Base-by-base conservation (phyloP, 2,113 vertebrate species). In the Forbesichthys agassizii region DNA sequence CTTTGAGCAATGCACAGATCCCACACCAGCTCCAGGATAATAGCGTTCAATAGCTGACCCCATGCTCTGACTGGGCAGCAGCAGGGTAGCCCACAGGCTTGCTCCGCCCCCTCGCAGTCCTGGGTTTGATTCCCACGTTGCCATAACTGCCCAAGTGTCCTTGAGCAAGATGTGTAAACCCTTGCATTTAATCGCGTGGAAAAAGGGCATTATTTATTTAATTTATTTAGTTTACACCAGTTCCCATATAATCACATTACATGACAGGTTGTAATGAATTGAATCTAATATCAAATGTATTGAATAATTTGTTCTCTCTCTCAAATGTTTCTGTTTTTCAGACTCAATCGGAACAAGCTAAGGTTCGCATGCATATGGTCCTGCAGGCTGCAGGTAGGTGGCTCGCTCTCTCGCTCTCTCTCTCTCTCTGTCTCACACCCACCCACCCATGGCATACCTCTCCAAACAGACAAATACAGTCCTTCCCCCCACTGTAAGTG, bases 291-390 rank as follows among this genome's bases (percentile, higher is more conserved):
- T 68, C 33, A 13, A 12, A 46, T 4, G 2, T 33, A 56, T 55
- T 36, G 33, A 18, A 14, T n/a, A n/a, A 9, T 11, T 16, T 12
- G 14, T 33, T 54, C 11, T 33, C 27, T 54, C 27, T 10, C 13
- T 55, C 27, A 11, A 52, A 52, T 66, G 8, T 52, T 51, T 54
- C 64, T 53, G 0, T 11, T n/a, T 16, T 53, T 13, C 90, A 99
- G 98, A 94, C 96, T 71, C 94, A 96, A 75, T 94, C 96, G 49
- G 96, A 98, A 75, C 96, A 99, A 84, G 96, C 96, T 78, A 98
- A 98, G 79, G 95, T 95, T 64, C 93, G 96, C 78, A 90, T 99
- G 46, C 96, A 98, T 58, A 75, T 98, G 88, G 96, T 98, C 36
- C 94, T 98, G 9, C 95, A 98, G 93, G 96, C 96, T 80, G 96